Base-by-base conservation (phyloP, 2,888 invertebrate species). In the Alviniconcha strummeri region DNA sequence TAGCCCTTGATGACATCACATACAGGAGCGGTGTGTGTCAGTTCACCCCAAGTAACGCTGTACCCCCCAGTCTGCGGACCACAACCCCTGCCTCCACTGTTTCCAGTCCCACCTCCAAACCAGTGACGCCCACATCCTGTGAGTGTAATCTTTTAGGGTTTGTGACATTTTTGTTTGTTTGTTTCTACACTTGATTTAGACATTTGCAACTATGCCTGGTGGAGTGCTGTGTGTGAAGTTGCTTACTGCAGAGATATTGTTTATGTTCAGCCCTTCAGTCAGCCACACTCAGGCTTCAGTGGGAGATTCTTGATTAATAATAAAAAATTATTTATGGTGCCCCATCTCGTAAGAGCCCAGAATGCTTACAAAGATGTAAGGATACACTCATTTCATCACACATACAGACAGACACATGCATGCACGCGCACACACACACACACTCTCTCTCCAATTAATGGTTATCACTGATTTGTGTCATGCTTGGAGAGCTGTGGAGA, bases 1-100 rank as follows among this genome's bases (percentile, higher is more conserved):
- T 89, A 57, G 89, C 89, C 64, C 64, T 90, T 54, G 90, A 90
- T 86, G 90, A 90, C 80, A 75, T 90, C 84, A 87, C 86, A 52
- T 85, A 92, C 13, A 84, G 83, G 36, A 77, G 9, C 19, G 79
- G 36, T 84, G 85, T 15, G 87, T 91, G 86, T 72, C 67, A 60
- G 15, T 69, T 78, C 52, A 81, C 76, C 71, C 86, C 86, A 7
- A 1, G 80, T 67, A 69, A 84, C n/a, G 86, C 86, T 8, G 6
- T 64, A 19, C 85, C 85, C 71, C 19, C 60, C 9, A 56, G 69
- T 6, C 52, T 76, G 75, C 57, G 5, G 55, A 88, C 7, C 84
- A 84, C 87, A 55, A 83, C 88, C 36, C 83, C 85, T 4, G 84
- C 85, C 56, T 88, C 89, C 19, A 90, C 79, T 11, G n/a, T 79